Conservation (phyloP, 2,797 vertebrate genomes). For the Synanceia verrucosa region DNA sequence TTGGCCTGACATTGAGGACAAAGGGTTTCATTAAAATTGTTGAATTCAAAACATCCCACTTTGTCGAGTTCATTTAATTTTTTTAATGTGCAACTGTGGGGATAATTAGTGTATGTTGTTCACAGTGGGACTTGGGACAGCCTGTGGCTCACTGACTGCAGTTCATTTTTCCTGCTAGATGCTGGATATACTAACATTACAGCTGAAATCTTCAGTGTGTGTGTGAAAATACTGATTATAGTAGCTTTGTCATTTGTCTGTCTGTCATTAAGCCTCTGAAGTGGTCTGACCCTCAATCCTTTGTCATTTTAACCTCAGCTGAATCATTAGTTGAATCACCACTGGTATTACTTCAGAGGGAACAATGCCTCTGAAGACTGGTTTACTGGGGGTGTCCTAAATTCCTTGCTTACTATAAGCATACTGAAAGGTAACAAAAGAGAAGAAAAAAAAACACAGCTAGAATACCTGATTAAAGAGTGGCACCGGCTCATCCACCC, state of each 20-base stretch:
- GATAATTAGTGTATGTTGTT: too few relatives aligned
- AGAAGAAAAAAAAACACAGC: neutral
- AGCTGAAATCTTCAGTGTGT: too few relatives aligned
- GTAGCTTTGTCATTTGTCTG: too few relatives aligned
- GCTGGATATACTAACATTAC: too few relatives aligned
- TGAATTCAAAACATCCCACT: neutral
- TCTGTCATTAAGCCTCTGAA: too few relatives aligned
- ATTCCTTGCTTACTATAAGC: neutral
- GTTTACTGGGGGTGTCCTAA: neutral
- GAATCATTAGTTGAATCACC: neutral
- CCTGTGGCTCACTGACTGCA: too few relatives aligned
- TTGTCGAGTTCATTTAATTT: too few relatives aligned
- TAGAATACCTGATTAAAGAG: neutral
- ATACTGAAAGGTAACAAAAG: neutral
- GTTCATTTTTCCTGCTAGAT: too few relatives aligned
- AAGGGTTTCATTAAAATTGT: neutral
- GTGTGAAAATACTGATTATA: too few relatives aligned
- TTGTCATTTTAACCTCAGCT: neutral
- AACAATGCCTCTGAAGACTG: neutral
- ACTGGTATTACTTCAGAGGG: neutral
- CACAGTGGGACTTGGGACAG: too few relatives aligned
- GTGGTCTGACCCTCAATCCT: too few relatives aligned
- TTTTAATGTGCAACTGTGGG: too few relatives aligned
- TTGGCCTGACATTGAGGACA: neutral
- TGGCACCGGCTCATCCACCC: neutral